Conservation (phyloP, 2,797 vertebrate species). For the Fistularia commersonii region DNA sequence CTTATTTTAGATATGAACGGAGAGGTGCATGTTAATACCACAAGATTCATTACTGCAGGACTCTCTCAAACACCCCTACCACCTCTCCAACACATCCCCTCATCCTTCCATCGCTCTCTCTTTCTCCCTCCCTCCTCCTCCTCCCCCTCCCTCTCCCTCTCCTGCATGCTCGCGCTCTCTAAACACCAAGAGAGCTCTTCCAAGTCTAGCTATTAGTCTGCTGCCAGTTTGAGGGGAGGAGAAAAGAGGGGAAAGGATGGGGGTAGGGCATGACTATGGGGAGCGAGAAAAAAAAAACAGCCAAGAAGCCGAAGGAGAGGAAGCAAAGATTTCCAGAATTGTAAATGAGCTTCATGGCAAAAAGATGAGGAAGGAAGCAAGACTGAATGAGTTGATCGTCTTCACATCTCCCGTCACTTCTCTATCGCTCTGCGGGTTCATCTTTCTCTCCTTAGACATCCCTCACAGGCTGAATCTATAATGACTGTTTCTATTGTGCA, state of each 20-base stretch:
- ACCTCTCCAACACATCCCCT: too few relatives aligned
- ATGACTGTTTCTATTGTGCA: constrained; percentile 45
- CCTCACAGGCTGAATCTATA: constrained; percentile 44
- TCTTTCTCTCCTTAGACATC: constrained; percentile 5
- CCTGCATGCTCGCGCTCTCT: too few relatives aligned
- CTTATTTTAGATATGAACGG: constrained; percentile 8
- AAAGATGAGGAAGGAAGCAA: constrained; percentile 2
- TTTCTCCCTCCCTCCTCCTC: too few relatives aligned
- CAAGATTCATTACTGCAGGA: too few relatives aligned
- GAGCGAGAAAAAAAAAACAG: constrained; percentile 2
- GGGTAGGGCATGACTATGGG: constrained; percentile 60
- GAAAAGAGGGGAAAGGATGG: constrained; percentile 28
- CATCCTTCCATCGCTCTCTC: too few relatives aligned
- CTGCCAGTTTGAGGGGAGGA: constrained; percentile 8
- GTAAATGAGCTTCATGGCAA: constrained; percentile 4
- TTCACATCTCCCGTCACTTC: constrained; percentile 45
- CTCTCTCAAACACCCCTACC: too few relatives aligned
- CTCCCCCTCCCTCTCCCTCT: too few relatives aligned
- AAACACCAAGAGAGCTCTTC: constrained; percentile 9
- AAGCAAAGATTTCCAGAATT: constrained; percentile 11
- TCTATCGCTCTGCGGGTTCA: not conserved
- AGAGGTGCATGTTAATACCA: too few relatives aligned
- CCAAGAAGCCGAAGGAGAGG: constrained; percentile 16
- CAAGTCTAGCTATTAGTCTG: constrained; percentile 23
- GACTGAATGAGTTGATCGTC: constrained; percentile 32